phyloP scores from a whole-genome alignment of 2,797 vertebrate genomes.

The Chromobotia macracanthus region DNA sequence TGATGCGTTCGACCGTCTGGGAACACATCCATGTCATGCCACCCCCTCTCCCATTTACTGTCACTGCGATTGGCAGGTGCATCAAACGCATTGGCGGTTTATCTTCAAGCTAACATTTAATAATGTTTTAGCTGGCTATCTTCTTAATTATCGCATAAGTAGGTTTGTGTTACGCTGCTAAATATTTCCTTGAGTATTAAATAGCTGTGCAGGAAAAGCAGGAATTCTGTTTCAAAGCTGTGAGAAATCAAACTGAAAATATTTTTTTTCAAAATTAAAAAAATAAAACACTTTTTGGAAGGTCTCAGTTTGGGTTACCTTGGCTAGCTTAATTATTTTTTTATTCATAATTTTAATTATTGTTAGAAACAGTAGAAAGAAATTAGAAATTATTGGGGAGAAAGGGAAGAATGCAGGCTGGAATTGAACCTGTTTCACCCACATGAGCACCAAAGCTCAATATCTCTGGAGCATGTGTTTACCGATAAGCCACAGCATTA shows the following conservation, averaged over 20 bases:
- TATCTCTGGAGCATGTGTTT: too few relatives aligned
- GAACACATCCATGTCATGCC: conserved; percentile 35
- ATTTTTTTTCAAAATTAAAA: background rate
- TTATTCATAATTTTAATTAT: too few relatives aligned
- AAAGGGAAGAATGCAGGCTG: background rate
- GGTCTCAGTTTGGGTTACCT: too few relatives aligned
- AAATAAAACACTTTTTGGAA: too few relatives aligned
- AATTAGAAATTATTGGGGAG: too few relatives aligned
- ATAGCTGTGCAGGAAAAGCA: background rate
- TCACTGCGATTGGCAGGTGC: conserved; percentile 12
- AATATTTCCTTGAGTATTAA: background rate
- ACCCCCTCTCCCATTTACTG: conserved; percentile 33
- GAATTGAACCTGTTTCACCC: too few relatives aligned
- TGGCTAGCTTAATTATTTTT: too few relatives aligned
- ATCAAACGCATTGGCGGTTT: conserved; percentile 17
- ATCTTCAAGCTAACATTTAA: conserved; percentile 37
- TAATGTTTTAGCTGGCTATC: conserved; percentile 44
- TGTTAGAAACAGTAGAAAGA: too few relatives aligned
- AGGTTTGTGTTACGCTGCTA: conserved; percentile 30
- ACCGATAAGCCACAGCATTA: too few relatives aligned
- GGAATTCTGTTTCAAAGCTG: background rate
- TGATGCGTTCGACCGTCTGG: conserved; percentile 23
- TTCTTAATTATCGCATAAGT: conserved; percentile 26
- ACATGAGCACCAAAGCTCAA: too few relatives aligned
- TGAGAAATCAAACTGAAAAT: background rate